Percentiles rank a stretch among this genome's conserved stretches.
These are phyloP conservation scores for Notocelia uddmanniana DNA, from an alignment of 2,888 invertebrate genomes.

Conservation along the genomic window DNA sequence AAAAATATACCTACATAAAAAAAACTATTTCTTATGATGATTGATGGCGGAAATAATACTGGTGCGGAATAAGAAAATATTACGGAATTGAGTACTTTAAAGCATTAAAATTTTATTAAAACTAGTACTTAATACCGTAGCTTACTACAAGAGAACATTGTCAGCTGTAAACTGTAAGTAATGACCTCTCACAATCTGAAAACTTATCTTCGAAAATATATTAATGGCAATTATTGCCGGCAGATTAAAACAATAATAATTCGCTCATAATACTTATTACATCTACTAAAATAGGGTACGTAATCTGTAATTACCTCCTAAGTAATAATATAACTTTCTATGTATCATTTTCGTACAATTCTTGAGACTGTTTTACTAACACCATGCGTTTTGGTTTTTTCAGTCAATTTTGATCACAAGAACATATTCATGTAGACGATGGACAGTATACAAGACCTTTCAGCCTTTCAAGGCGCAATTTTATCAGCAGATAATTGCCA, in stretches of 20 bases:
- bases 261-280: background rate
- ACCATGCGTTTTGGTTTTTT: constrained; percentile 1
- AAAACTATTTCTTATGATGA: background rate
- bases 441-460: constrained; percentile 72
- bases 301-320: background rate
- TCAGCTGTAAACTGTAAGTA: constrained; percentile 22
- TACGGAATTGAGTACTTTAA: background rate
- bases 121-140: background rate
- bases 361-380: background rate
- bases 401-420: background rate
- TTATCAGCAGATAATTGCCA: constrained; percentile 71
- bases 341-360: background rate
- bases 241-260: constrained; percentile 25
- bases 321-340: background rate
- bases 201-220: background rate
- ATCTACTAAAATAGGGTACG: background rate
- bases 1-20: background rate
- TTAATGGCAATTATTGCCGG: constrained; percentile 15
- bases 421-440: constrained; percentile 50
- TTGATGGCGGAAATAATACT: constrained; percentile 26
- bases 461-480: constrained; percentile 73
- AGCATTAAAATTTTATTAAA: constrained; percentile 1
- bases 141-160: background rate
- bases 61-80: constrained; percentile 31
- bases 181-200: background rate